Base-by-base conservation (phyloP, 2,888 invertebrate genomes). In the Neoitamus cyanurus region DNA sequence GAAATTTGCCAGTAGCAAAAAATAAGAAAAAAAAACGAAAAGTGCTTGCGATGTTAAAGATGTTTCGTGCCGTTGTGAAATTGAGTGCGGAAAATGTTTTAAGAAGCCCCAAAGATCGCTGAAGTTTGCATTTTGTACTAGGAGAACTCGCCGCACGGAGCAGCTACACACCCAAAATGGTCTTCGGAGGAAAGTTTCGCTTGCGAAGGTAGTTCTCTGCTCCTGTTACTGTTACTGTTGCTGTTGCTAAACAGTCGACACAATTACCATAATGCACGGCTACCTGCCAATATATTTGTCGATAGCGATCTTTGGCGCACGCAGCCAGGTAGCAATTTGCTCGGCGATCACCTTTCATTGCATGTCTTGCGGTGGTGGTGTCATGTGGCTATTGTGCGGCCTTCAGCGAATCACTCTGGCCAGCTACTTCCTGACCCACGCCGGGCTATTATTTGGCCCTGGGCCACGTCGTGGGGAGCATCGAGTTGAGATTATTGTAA, bases 151-250 rank as follows among this genome's bases (percentile, higher is more conserved):
- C 58, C 6, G 9, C 58, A 9, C 20, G 31, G 30, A 31, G 6
- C 31, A 58, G 75, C 75, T 15, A 36, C 36, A 36, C 30, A 84
- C 42, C 37, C 88, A 91, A 91, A 88, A 91, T 91, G 91, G 91
- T 91, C 87, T 91, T 91, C 88, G 91, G 91, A 88, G 91, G 91
- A 88, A 90, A 90, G 88, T 91, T 91, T 90, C 91, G 91, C 87
- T 90, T 91, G 87, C 89, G 91, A 91, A 91, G 91, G 91, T 91
- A 90, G 28, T 5, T 9, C 30, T 58, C 25, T 48, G 70, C 20
- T 77, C 20, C 34, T 75, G 28, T 36, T 6, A 1, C 3, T 46
- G 6, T 4, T 42, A 42, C 36, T 34, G 7, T 3, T 46, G 6
- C 7, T 42, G 75, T 73, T 34, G 7, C 7, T 9, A 58, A 20